Base-by-base conservation (phyloP, 2,113 vertebrate species). In the Lophochroa leadbeateri region DNA sequence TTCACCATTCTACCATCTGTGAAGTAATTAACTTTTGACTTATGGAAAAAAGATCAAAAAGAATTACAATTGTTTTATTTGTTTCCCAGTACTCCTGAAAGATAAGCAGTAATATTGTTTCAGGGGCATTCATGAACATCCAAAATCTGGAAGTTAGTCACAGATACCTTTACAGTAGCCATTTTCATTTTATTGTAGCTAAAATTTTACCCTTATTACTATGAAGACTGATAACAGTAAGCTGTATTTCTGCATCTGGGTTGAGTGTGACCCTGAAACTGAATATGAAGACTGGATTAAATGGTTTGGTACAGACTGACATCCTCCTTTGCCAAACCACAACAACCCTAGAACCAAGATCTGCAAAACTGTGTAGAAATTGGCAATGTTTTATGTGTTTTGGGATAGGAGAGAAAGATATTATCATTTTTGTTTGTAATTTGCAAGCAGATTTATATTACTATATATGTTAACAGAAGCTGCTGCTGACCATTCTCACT, bases 1-100 rank as follows among this genome's bases (percentile, higher is more conserved):
- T 88, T 96, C 19, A 29, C 92, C 92, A 86, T 96, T 97, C 97
- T 96, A 88, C 98, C 98, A 98, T 98, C 98, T 99, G 98, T 98
- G 97, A 96, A 86, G 96, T 98, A 98, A 99, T 99, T 98, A 99
- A 98, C 98, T 98, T 98, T 95, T 98, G 98, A 98, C 98, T 98
- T 97, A 91, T 50, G 44, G 90, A 78, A 94, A 94, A 96, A 94
- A 95, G 96, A 92, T 68, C 15, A 86, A 53, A 75, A 94, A 91
- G 88, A 96, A 96, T 92, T 93, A 86, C 90, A 96, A 82, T 87
- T 1, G 88, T 83, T 96, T 70, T 72, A 65, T 95, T 94, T 96
- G 76, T 96, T 97, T 94, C 58, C 35, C 72, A 80, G 52, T 91
- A 46, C 17, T 19, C 50, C 58, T 91, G 71, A 82, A 96, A 94